Conservation (phyloP, 2,113 vertebrate species). For the Ellobius talpinus region DNA sequence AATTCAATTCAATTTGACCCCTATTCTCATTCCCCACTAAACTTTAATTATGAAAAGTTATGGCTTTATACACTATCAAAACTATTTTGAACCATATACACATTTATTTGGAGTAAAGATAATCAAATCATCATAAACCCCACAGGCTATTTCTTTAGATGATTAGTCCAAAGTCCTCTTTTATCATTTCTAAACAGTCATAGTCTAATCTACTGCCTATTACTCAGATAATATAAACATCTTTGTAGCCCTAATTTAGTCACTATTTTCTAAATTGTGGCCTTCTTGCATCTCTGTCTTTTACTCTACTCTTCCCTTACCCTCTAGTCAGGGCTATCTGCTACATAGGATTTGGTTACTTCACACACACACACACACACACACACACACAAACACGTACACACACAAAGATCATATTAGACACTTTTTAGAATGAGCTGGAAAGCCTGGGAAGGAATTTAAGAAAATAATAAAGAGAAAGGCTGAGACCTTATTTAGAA, state of each 20-base stretch:
- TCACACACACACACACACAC: background rate
- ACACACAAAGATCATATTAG: background rate
- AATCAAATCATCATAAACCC: background rate
- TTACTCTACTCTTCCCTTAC: background rate
- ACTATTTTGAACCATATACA: background rate
- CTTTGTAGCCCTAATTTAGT: background rate
- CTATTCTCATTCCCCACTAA: constrained; percentile 4
- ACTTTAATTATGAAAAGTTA: background rate
- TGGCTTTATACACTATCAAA: background rate
- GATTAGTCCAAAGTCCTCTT: background rate
- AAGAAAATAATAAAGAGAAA: background rate
- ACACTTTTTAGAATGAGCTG: background rate
- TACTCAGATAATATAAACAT: background rate
- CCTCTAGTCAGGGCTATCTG: background rate
- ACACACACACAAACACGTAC: background rate
- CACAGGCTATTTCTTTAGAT: background rate
- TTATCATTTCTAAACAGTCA: background rate
- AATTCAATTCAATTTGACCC: background rate
- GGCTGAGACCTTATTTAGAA: background rate
- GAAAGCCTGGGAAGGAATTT: background rate
- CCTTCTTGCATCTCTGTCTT: background rate
- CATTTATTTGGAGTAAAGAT: constrained; percentile 6
- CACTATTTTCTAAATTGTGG: constrained; percentile 1
- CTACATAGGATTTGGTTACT: background rate
- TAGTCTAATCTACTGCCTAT: background rate